Base-by-base conservation (phyloP, 2,797 vertebrate species). In the Sebastes flavidus region DNA sequence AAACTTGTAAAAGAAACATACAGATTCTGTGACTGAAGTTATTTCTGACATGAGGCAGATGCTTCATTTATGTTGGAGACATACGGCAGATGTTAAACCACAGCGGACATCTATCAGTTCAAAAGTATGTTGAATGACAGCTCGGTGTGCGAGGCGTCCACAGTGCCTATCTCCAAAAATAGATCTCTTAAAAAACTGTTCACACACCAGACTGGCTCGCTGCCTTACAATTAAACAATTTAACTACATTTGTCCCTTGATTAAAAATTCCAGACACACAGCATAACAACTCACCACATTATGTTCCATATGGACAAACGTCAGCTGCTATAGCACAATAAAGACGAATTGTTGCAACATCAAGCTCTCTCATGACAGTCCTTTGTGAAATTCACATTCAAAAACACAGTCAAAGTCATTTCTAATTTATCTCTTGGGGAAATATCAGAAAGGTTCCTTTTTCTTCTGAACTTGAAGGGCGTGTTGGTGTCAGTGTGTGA, bases 1-100 rank as follows among this genome's bases (percentile, higher is more conserved):
- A 42, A 38, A 55, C 13, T 46, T 18, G 49, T 52, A 54, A 52
- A 59, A n/a, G 6, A 7, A 24, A 13, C 24, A 13, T 8, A 27
- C 46, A 27, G 56, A 52, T 38, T 70, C 34, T 10, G 5, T 9
- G 38, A 55, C 29, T 59, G 2, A 14, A 29, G 18, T 70, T 65
- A 34, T 29, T 38, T 54, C 54, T 59, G 25, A 62, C 22, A n/a
- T 56, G 32, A 65, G n/a, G 6, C 78, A 75, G 54, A 55, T 34
- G 58, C 46, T 42, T 81, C 66, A 76, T 83, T 86, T 70, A 32
- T 55, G 72, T 78, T 8, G 25, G 46, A 65, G 68, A 77, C 22
- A 14, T 68, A 70, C 11, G 49, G 61, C 32, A 32, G 65, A 68
- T 73, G 71, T 84, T 38, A 69, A 72, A 62, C 42, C n/a, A 20